Evolutionary conservation across 2,888 invertebrate species (phyloP).

Genomic region (Yponomeuta malinellus): DNA sequence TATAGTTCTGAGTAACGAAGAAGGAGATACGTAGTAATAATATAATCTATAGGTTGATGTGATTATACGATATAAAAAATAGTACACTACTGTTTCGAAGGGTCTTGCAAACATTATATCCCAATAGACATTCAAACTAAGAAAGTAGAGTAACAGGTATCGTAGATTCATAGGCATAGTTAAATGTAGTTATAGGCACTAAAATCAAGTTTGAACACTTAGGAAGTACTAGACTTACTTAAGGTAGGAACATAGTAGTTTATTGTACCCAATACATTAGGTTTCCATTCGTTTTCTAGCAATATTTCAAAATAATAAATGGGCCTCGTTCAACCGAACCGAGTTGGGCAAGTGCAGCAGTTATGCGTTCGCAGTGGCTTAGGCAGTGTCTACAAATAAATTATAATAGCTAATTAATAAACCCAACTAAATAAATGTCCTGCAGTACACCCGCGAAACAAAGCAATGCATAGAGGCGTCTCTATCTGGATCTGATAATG

Average conservation of each 20-base stretch:
- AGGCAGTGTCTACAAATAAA: background rate
- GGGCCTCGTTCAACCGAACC: background rate
- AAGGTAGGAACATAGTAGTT: background rate
- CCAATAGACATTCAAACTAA: background rate
- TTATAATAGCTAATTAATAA: background rate
- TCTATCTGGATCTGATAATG: slow-evolving; percentile 16
- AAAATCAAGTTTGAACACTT: background rate
- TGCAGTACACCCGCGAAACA: background rate
- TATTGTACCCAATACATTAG: background rate
- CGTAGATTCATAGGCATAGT: background rate
- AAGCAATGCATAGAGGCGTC: background rate
- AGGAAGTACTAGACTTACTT: background rate
- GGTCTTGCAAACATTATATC: background rate
- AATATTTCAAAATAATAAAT: slow-evolving; percentile 4
- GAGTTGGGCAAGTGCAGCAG: background rate
- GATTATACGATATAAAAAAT: background rate
- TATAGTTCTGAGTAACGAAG: no score
- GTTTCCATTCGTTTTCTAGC: slow-evolving; percentile 3
- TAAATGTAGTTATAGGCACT: background rate
- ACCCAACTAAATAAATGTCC: background rate
- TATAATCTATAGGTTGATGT: no score
- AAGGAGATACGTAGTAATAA: no score
- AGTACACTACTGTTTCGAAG: background rate
- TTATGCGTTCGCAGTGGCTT: background rate
- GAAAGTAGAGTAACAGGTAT: background rate